Evolutionary conservation across 2,113 vertebrate species (phyloP), one percentile per base, ranked within the genome.

Genomic region (Murina feae): DNA sequence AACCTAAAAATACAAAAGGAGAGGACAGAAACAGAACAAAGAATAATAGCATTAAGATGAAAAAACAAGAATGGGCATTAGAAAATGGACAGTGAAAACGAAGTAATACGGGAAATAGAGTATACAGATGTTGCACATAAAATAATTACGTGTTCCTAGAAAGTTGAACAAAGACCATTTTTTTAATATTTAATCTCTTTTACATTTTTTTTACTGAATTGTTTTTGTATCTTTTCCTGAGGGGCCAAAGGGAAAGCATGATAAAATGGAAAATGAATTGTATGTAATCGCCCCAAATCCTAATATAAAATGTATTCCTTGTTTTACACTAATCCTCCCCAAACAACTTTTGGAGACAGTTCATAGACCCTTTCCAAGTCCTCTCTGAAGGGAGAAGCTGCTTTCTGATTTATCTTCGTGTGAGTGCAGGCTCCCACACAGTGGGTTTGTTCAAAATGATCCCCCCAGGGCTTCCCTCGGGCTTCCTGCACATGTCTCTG

Each of bases 1-100:
- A 87, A 75, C 25, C 68, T 89, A 55, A 95, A 95, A 79, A 58
- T 49, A 53, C 4, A 86, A 93, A 93, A 82, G 25, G 25, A 91
- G n/a, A 79, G 3, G 51, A 75, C 0, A 90, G 21, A 84, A 93
- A 80, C 37, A 87, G 23, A 92, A 58, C 25, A 68, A 82, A 3
- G 5, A 94, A 51, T 66, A 68, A 72, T 65, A 66, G 30, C 47
- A 28, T 35, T 66, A 63, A 89, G 66, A 89, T 71, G 1, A 93
- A 93, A 95, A 66, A 89, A 53, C 14, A 82, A 72, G 1, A 66
- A 79, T 53, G 3, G 42, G n/a, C 17, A 60, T 92, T 55, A 85
- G 72, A 92, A 92, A 90, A 81, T 2, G 9, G 58, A 84, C 23
- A 35, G 28, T 20, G 58, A 37, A 47, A n/a, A 80, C 18, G 5